These are phyloP conservation scores for Dreissena polymorpha DNA, from an alignment of 1,140 invertebrate species.

Conservation along the genomic window DNA sequence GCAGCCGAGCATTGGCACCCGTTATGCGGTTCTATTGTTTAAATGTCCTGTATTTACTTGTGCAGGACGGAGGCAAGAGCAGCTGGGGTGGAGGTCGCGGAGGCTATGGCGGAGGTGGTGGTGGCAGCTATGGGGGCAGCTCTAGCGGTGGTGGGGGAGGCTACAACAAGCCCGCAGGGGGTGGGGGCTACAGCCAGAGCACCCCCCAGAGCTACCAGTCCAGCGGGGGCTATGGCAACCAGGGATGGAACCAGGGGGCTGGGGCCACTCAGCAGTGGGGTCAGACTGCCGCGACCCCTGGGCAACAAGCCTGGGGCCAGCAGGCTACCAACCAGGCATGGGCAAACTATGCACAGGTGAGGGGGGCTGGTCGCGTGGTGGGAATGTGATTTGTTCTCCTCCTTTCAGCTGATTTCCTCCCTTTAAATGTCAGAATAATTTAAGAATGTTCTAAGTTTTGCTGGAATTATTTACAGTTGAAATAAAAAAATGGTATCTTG, in stretches of 20 bases:
- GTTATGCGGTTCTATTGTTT: too few relatives aligned
- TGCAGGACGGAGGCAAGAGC: neutral
- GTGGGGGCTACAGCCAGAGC: conserved; percentile 21
- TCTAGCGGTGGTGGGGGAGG: neutral
- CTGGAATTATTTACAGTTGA: too few relatives aligned
- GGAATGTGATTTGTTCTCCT: too few relatives aligned
- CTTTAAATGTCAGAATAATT: too few relatives aligned
- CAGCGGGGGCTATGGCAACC: neutral
- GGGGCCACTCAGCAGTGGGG: neutral
- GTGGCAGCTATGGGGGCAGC: conserved; percentile 1
- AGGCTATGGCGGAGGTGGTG: neutral
- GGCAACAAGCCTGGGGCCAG: neutral
- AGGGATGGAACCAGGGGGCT: neutral
- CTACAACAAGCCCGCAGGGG: conserved; percentile 5
- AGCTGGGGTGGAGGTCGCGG: neutral
- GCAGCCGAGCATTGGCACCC: too few relatives aligned
- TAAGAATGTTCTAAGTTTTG: too few relatives aligned
- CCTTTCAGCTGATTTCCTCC: too few relatives aligned
- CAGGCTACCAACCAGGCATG: neutral
- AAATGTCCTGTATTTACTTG: too few relatives aligned
- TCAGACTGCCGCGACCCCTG: neutral
- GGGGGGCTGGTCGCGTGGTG: neutral
- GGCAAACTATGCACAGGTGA: neutral
- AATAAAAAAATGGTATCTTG: too few relatives aligned
- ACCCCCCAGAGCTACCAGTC: neutral